Conservation (phyloP, 1,140 invertebrate genomes). For the Philaenus spumarius region DNA sequence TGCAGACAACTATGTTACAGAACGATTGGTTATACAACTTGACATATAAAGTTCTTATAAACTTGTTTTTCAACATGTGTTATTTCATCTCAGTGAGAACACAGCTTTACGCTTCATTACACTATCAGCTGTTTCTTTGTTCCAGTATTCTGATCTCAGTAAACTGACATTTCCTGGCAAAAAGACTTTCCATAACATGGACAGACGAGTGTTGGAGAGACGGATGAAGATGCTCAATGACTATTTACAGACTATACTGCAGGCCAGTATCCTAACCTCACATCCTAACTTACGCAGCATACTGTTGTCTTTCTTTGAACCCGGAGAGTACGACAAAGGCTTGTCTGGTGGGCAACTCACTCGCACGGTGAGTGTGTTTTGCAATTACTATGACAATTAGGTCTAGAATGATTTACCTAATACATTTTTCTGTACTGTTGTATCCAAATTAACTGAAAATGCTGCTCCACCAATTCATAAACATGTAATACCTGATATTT, state of each 20-base stretch:
- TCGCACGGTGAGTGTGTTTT: slow-evolving; percentile 43
- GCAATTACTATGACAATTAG: too few relatives aligned
- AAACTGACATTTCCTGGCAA: slow-evolving; percentile 84
- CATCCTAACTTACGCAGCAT: slow-evolving; percentile 61
- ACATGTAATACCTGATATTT: too few relatives aligned
- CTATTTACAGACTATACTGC: slow-evolving; percentile 68
- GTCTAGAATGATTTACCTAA: too few relatives aligned
- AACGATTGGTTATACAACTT: too few relatives aligned
- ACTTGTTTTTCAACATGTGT: slow-evolving; percentile 13
- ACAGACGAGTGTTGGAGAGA: slow-evolving; percentile 76
- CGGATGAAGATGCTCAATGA: slow-evolving; percentile 77
- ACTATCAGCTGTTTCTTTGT: slow-evolving; percentile 35
- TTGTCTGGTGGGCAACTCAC: slow-evolving; percentile 51
- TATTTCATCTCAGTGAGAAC: too few relatives aligned
- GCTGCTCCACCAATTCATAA: too few relatives aligned
- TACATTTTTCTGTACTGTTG: too few relatives aligned
- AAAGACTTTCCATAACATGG: slow-evolving; percentile 91
- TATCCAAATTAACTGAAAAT: too few relatives aligned
- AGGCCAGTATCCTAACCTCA: slow-evolving; percentile 51
- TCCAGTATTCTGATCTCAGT: slow-evolving; percentile 69
- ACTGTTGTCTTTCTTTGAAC: slow-evolving; percentile 68
- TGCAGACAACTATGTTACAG: too few relatives aligned
- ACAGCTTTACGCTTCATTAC: too few relatives aligned
- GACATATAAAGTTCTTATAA: not conserved
- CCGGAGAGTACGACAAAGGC: slow-evolving; percentile 68